Conservation (phyloP, 2,797 vertebrate species). For the Rhinogobio ventralis region DNA sequence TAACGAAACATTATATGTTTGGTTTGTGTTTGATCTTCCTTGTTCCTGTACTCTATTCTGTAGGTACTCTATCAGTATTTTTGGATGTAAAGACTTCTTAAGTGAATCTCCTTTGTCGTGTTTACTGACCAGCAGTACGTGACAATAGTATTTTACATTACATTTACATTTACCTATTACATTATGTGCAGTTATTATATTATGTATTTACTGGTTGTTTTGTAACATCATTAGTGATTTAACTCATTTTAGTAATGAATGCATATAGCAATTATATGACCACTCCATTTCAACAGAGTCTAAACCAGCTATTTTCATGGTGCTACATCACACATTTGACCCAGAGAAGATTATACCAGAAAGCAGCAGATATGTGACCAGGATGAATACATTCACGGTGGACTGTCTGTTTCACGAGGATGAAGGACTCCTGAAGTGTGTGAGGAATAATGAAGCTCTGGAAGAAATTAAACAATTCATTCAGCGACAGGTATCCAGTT, state of each 20-base stretch:
- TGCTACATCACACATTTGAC: neutral
- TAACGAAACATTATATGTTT: too few species aligned
- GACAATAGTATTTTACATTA: too few species aligned
- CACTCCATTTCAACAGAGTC: neutral
- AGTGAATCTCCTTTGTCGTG: too few species aligned
- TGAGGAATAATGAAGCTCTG: neutral
- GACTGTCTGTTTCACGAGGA: neutral
- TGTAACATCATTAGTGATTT: neutral
- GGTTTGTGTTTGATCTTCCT: too few species aligned
- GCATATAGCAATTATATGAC: neutral
- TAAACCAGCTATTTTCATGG: neutral
- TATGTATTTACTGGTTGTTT: neutral
- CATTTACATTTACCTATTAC: too few species aligned
- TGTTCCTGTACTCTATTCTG: too few species aligned
- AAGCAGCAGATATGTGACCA: neutral
- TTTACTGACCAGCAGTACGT: too few species aligned
- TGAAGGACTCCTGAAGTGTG: accelerated
- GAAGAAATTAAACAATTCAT: neutral
- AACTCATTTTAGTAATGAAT: neutral
- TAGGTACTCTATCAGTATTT: too few species aligned
- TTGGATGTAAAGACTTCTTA: too few species aligned
- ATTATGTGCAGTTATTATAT: too few species aligned
- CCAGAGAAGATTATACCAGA: neutral
- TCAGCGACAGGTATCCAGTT: too few species aligned
- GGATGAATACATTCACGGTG: neutral